These are phyloP conservation scores for Phocoena phocoena DNA, from an alignment of 2,113 vertebrate genomes.

Conservation along the genomic window DNA sequence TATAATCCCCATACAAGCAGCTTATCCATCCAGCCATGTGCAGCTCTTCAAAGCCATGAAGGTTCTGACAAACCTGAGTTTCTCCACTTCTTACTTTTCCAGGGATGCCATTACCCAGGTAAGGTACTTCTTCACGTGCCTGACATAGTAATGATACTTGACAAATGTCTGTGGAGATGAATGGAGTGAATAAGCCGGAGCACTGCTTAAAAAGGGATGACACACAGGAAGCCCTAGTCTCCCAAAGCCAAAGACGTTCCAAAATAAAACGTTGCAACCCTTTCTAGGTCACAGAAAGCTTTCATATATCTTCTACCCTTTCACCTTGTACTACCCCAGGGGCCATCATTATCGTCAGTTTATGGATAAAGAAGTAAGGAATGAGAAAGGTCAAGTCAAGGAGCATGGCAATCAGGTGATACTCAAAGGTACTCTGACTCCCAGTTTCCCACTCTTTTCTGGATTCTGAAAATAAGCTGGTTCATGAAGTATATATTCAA, in stretches of 20 bases:
- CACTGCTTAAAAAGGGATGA: background rate
- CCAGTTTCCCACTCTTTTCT: background rate
- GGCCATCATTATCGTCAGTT: background rate
- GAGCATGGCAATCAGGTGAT: background rate
- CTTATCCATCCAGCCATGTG: background rate
- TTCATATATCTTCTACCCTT: background rate
- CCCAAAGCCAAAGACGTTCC: background rate
- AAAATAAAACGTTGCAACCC: background rate
- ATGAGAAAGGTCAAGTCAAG: background rate
- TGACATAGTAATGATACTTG: background rate
- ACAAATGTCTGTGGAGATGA: background rate
- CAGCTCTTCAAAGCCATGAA: background rate
- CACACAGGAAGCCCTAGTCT: background rate
- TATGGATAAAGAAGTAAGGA: background rate
- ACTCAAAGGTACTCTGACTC: background rate
- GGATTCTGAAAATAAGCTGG: background rate
- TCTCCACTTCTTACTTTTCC: background rate
- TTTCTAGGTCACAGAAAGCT: slow-evolving; percentile 35
- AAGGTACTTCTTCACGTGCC: background rate
- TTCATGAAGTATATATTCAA: background rate
- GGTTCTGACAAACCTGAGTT: background rate
- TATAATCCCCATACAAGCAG: background rate
- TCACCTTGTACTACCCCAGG: background rate
- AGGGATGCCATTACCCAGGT: background rate
- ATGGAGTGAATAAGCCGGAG: background rate